Evolutionary conservation across 2,113 vertebrate species (phyloP), one percentile per base, ranked within the genome.

Genomic region (Blennius ocellaris): DNA sequence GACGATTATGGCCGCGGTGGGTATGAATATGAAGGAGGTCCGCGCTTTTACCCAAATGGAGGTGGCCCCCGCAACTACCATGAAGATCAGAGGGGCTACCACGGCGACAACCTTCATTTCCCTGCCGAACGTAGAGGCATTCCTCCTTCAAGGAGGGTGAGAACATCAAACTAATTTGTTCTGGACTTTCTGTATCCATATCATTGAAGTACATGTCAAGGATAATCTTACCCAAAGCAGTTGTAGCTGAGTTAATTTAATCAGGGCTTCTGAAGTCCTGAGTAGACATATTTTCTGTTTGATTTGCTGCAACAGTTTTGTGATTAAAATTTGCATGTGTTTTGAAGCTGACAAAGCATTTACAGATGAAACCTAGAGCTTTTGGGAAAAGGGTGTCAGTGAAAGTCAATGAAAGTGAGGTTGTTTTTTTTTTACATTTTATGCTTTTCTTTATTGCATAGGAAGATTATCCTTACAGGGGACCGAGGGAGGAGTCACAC

Each of bases 391-490:
- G 4, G n/a, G n/a, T n/a, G n/a, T n/a, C n/a, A n/a, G n/a, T n/a
- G n/a, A n/a, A n/a, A n/a, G n/a, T n/a, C n/a, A n/a, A n/a, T n/a
- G n/a, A n/a, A n/a, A n/a, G n/a, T n/a, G n/a, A n/a, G n/a, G n/a
- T n/a, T n/a, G 21, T 30, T 30, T 30, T 30, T 30, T 30, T 30
- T 30, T 30, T 2, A 30, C 2, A 30, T 30, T 30, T 4, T 30
- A 30, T 30, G 21, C 21, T 44, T 60, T 41, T n/a, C 1, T 48
- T 47, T 50, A 6, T 55, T 15, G 0, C 47, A 36, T 48, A 94
- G 90, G 93, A 94, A 39, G 92, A 94, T 0, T 94, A 90, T 75
- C 64, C 88, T 41, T 94, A 93, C 84, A 89, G 93, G 89, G 91
- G 16, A 41, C 83, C 86, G 6, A 89, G 91, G 49, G 93, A 94